Conservation (phyloP, 2,113 vertebrate genomes). For the Colistium nudipinnis region DNA sequence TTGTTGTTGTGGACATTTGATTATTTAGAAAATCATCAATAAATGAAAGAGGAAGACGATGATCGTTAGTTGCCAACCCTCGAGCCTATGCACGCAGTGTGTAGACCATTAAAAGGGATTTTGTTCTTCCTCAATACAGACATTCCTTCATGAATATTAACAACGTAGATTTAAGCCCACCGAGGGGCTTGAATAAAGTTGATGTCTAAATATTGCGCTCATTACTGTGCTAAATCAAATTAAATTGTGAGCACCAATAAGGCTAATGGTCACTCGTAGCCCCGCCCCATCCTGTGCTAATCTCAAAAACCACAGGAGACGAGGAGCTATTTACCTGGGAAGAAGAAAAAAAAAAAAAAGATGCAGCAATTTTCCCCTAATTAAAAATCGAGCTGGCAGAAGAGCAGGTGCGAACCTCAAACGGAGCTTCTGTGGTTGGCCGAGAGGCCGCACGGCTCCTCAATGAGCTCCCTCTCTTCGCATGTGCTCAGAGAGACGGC, state of each 20-base stretch:
- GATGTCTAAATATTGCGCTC: constrained; percentile 41
- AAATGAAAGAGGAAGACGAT: background rate
- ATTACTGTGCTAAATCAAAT: constrained; percentile 36
- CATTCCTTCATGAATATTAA: constrained; percentile 31
- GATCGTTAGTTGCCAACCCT: background rate
- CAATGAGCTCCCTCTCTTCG: constrained; percentile 72
- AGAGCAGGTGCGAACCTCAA: constrained; percentile 71
- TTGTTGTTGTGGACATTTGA: background rate
- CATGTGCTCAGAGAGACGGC: constrained; percentile 42
- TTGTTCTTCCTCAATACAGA: background rate
- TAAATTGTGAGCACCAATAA: constrained; percentile 10
- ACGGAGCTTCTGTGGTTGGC: constrained; percentile 54
- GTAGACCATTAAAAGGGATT: too few relatives aligned
- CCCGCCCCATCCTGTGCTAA: constrained; percentile 18
- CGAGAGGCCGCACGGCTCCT: constrained; percentile 53
- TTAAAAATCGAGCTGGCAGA: constrained; percentile 62
- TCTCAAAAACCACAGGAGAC: constrained; percentile 39
- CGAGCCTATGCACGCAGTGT: background rate
- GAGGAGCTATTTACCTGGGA: constrained; percentile 56
- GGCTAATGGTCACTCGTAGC: constrained; percentile 23
- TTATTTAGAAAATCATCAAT: background rate
- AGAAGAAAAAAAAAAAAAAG: too few relatives aligned
- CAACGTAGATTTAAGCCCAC: constrained; percentile 14
- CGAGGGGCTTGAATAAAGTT: constrained; percentile 9
- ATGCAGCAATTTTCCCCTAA: constrained; percentile 57